phyloP scores from a whole-genome alignment of 2,797 vertebrate genomes.

The Aphelocoma californica region DNA sequence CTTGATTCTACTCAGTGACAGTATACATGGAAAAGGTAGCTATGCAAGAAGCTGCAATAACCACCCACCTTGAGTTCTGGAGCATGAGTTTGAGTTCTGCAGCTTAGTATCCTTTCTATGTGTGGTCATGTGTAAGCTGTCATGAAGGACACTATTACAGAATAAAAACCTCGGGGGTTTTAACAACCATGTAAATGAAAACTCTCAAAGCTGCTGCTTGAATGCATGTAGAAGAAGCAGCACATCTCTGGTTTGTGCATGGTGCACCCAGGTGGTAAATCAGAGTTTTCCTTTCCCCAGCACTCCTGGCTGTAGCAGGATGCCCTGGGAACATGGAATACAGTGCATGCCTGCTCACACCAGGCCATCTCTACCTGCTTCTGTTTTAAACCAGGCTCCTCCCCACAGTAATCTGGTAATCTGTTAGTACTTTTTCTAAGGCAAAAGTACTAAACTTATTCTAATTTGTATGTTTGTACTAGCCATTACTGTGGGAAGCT shows the following conservation, averaged over 20 bases:
- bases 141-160: background rate
- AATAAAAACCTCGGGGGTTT: background rate
- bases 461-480: background rate
- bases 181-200: background rate
- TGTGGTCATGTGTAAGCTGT: background rate
- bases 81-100: background rate
- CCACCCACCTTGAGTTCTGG: background rate
- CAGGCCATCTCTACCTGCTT: background rate
- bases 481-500: background rate
- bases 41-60: background rate
- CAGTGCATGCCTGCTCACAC: background rate
- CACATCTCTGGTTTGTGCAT: background rate
- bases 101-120: background rate
- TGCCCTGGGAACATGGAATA: background rate
- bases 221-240: background rate
- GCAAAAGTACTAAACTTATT: background rate
- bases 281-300: background rate
- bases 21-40: background rate
- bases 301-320: background rate
- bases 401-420: background rate
- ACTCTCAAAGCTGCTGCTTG: background rate
- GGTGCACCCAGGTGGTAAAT: background rate
- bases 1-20: background rate
- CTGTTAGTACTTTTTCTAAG: background rate
- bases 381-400: background rate